Evolutionary conservation across 23 tunicate genomes (phyloP), one percentile per base, ranked within the genome.

Genomic region (Diplosoma virens): DNA sequence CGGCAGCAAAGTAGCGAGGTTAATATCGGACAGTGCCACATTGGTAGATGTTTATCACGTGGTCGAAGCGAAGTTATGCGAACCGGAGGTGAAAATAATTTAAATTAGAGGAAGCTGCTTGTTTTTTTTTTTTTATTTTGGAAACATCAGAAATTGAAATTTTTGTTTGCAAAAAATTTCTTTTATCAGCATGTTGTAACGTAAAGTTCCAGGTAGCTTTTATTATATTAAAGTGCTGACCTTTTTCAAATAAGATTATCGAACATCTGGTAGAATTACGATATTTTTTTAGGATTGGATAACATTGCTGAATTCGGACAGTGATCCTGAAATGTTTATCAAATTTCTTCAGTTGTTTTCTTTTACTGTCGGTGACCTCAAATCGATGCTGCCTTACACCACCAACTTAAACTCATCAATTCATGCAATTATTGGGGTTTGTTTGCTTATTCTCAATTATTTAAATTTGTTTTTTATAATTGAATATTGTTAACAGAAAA

Each of bases 271-370:
- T 9, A 45, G 14, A 45, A 9, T 45, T 45, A 9, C 16, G 11
- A 45, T 45, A 16, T 30, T 63, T 63, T 6, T 5, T 5, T 28
- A 81, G 86, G 58, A 41, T 7, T 81, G 86, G 86, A 59, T 7
- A 58, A 56, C 27, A 24, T 72, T 81, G 31, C 46, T 81, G 71
- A 79, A 81, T 24, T 31, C 72, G 56, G 86, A 81, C 37, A 65
- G 56, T 17, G 86, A 81, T 22, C 86, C 86, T 6, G 79, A 81
- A 71, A 18, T 45, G 28, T 81, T 81, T 26, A 34, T 37, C 0
- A 56, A 31, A 2, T 68, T 71, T 36, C 46, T 81, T 25, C 29
- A 59, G 71, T 9, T 7, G 3, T 81, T 58, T 71, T 72, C 79
- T n/a, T 56, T 81, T 32, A 81, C 79, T 1, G 77, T 81, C 3